Conservation (phyloP, 2,888 invertebrate species). For the Hirudinaria manillensis region DNA sequence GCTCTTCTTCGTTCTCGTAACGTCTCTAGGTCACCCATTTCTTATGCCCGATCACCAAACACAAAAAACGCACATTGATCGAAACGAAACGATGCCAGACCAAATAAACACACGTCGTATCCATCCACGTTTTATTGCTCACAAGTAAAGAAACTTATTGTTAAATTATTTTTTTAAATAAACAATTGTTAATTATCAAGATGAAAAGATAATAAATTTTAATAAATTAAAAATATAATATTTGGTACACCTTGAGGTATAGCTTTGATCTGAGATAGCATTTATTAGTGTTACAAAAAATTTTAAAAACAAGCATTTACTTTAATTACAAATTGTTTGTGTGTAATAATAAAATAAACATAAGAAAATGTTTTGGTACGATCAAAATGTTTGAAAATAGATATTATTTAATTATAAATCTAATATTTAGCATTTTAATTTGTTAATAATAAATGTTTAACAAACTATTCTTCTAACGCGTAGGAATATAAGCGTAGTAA, state of each 20-base stretch:
- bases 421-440: too few species aligned
- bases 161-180: neutral
- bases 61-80: neutral
- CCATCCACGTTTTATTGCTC: too few species aligned
- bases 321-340: neutral
- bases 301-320: too few species aligned
- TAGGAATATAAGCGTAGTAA: conserved; percentile 2
- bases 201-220: neutral
- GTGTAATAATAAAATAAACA: neutral
- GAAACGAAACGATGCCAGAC: too few species aligned
- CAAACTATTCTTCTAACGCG: neutral
- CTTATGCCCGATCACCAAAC: neutral
- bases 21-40: neutral
- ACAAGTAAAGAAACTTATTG: neutral
- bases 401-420: too few species aligned
- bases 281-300: neutral
- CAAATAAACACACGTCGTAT: too few species aligned
- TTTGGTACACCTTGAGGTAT: neutral
- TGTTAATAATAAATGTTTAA: too few species aligned
- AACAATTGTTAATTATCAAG: neutral
- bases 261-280: neutral
- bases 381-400: neutral
- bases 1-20: neutral
- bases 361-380: neutral
- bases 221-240: neutral